Conservation (phyloP, 2,888 invertebrate genomes). For the Lithophane leautieri region DNA sequence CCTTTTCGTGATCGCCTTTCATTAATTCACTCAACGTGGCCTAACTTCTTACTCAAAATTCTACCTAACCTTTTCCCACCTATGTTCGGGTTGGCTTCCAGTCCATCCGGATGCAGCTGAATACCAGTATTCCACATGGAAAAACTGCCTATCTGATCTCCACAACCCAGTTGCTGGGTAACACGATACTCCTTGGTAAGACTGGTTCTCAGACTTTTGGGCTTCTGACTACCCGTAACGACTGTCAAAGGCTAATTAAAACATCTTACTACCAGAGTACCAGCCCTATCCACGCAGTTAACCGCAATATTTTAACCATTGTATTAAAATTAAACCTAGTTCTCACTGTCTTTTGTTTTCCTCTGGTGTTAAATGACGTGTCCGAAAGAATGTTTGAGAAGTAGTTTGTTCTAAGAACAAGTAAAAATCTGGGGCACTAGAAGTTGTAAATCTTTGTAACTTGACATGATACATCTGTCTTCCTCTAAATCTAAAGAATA, state of each 20-base stretch:
- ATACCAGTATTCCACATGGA: background rate
- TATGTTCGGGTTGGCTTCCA: no score
- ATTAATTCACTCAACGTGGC: no score
- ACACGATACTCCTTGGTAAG: no score
- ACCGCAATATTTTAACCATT: conserved; percentile 52
- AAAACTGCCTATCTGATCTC: background rate
- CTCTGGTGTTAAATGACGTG: conserved; percentile 33
- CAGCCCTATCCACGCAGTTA: conserved; percentile 12
- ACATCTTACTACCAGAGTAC: background rate
- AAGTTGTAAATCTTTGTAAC: conserved; percentile 14
- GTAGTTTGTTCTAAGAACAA: conserved; percentile 8
- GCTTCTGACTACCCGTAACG: no score
- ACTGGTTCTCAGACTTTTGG: no score
- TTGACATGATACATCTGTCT: background rate
- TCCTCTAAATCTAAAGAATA: no score
- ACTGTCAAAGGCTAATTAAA: background rate
- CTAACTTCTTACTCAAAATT: no score
- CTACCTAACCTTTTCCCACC: no score
- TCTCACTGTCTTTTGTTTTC: conserved; percentile 48
- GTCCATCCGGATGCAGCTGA: no score
- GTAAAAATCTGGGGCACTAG: conserved; percentile 26
- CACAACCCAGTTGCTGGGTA: no score
- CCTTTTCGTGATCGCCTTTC: no score
- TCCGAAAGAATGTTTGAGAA: conserved; percentile 23
- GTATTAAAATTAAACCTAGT: conserved; percentile 50